phyloP scores from a whole-genome alignment of 2,797 vertebrate genomes.

The Eulemur albifrons region DNA sequence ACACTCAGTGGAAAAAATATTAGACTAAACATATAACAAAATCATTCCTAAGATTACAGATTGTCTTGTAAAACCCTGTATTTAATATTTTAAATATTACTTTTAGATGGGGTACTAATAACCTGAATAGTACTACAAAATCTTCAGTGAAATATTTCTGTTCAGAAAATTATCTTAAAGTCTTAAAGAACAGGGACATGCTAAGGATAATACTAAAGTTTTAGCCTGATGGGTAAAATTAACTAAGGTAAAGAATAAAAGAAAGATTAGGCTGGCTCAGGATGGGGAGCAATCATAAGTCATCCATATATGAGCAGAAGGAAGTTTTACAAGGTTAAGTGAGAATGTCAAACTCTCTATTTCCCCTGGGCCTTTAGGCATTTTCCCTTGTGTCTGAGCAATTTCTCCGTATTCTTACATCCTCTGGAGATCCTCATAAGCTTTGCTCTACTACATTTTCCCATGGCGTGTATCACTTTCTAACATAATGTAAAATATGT shows the following conservation, averaged over 20 bases:
- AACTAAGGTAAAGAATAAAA: constrained; percentile 2
- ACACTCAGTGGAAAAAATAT: constrained; percentile 29
- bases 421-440: neutral
- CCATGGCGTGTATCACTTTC: neutral
- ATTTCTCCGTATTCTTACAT: neutral
- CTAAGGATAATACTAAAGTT: neutral
- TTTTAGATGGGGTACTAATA: constrained; percentile 49
- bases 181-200: neutral
- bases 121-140: neutral
- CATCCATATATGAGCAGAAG: neutral
- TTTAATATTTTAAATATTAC: constrained; percentile 57
- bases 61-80: constrained; percentile 19
- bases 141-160: constrained; percentile 38
- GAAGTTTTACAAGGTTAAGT: neutral
- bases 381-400: neutral
- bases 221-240: neutral
- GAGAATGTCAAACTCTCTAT: neutral
- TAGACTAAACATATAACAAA: neutral
- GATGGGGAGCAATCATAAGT: neutral
- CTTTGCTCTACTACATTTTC: neutral
- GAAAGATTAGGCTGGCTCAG: neutral
- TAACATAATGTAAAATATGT: neutral
- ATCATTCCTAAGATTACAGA: neutral
- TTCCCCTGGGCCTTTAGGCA: neutral
- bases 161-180: constrained; percentile 44